Evolutionary conservation across 1,140 invertebrate genomes (phyloP).

Genomic region (Ditylenchus dipsaci): DNA sequence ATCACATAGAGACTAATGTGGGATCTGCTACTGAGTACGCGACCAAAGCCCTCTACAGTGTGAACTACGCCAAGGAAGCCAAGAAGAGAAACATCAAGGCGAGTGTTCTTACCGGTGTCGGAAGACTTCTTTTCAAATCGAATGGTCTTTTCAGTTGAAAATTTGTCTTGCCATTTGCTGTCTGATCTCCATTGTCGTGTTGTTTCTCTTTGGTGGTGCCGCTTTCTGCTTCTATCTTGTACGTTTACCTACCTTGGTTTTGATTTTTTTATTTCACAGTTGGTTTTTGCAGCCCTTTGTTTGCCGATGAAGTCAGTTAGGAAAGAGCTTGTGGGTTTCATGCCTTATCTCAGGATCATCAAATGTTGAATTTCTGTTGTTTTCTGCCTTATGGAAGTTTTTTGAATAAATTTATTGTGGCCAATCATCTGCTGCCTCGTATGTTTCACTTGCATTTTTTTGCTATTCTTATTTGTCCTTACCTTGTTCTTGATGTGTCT

Average conservation of each 20-base stretch:
- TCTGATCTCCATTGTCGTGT: slow-evolving; percentile 28
- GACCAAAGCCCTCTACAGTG: slow-evolving; percentile 29
- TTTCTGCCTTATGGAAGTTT: too few species aligned
- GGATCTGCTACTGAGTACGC: slow-evolving; percentile 38
- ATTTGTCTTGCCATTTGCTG: slow-evolving; percentile 24
- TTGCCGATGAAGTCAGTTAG: not conserved
- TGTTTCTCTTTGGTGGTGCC: slow-evolving; percentile 29
- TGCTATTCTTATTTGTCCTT: too few species aligned
- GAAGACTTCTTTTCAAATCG: slow-evolving; percentile 18
- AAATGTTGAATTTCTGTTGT: too few species aligned
- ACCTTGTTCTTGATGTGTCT: too few species aligned
- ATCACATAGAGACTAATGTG: slow-evolving; percentile 43
- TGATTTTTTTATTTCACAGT: too few species aligned
- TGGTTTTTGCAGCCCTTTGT: slow-evolving; percentile 32
- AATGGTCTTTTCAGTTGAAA: slow-evolving; percentile 36
- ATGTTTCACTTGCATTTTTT: too few species aligned
- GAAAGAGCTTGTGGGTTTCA: too few species aligned
- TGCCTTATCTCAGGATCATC: too few species aligned
- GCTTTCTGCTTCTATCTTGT: slow-evolving; percentile 41
- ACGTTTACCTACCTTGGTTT: slow-evolving; percentile 15
- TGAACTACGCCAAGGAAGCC: slow-evolving; percentile 32
- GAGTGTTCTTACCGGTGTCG: not conserved
- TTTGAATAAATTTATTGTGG: too few species aligned
- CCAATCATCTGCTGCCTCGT: too few species aligned
- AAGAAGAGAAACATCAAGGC: slow-evolving; percentile 44